A percentile compares a stretch with the other conserved stretches of the same genome.
These are phyloP conservation scores for Pachyramphus minor DNA, from an alignment of 2,113 vertebrate species.

Conservation along the genomic window DNA sequence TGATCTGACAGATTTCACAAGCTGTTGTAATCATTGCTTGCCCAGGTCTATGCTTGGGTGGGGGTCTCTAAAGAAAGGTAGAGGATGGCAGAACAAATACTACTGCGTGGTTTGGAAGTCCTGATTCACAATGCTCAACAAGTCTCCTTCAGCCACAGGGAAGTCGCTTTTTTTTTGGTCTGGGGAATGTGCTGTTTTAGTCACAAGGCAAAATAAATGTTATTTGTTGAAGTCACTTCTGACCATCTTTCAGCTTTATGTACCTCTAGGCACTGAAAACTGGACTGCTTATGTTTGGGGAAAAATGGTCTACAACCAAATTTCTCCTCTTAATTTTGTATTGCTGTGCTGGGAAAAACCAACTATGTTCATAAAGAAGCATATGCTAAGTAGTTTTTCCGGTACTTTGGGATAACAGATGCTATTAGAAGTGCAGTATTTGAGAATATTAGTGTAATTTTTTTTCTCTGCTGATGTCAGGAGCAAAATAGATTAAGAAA, in stretches of 20 bases:
- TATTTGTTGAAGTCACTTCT: not conserved
- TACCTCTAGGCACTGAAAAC: not conserved
- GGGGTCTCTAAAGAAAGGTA: not conserved
- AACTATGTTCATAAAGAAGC: not conserved
- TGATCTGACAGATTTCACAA: slow-evolving; percentile 1
- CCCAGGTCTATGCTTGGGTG: not conserved
- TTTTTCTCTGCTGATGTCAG: not conserved
- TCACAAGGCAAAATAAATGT: not conserved
- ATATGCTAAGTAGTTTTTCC: not conserved
- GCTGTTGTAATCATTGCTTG: not conserved
- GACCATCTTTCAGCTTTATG: not conserved
- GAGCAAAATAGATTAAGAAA: not conserved
- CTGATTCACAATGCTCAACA: not conserved
- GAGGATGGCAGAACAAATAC: not conserved
- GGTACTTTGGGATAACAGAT: not conserved
- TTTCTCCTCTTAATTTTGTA: not conserved
- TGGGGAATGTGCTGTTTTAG: not conserved
- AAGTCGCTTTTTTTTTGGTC: not conserved
- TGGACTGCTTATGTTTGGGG: not conserved
- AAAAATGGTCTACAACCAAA: not conserved
- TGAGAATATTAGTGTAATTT: not conserved
- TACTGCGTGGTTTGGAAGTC: not conserved
- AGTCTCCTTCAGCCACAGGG: not conserved
- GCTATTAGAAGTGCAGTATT: not conserved
- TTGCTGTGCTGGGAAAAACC: not conserved